phyloP scores from a whole-genome alignment of 2,888 invertebrate genomes.

The Blera fallax region DNA sequence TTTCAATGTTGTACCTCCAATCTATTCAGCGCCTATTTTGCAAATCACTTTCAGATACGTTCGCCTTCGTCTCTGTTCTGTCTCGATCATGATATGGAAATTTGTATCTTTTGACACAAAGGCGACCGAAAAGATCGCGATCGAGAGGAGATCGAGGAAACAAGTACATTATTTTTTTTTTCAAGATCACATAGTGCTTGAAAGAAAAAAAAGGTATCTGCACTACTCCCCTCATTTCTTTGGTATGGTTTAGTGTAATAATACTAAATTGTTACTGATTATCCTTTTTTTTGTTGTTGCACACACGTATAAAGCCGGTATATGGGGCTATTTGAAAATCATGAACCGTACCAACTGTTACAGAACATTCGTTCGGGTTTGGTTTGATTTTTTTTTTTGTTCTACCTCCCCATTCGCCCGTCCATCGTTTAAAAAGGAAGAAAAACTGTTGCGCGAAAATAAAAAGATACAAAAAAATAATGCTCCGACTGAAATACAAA shows the following conservation, averaged over 20 bases:
- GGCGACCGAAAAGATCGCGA: conserved; percentile 67
- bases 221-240: background rate
- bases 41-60: conserved; percentile 68
- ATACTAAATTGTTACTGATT: conserved; percentile 82
- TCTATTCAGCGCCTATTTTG: conserved; percentile 67
- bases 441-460: conserved; percentile 67
- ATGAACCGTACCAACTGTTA: conserved; percentile 68
- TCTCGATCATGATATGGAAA: conserved; percentile 70
- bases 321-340: conserved; percentile 60
- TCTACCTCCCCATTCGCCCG: conserved; percentile 13
- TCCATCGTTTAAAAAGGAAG: conserved; percentile 51
- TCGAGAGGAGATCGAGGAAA: conserved; percentile 17
- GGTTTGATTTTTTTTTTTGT: conserved; percentile 25
- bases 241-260: conserved; percentile 77
- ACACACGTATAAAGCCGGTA: background rate
- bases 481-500: conserved; percentile 35
- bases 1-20: conserved; percentile 50
- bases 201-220: conserved; percentile 17
- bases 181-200: conserved; percentile 59
- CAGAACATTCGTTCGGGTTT: conserved; percentile 60
- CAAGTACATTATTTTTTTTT: conserved; percentile 34
- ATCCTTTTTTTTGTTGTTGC: conserved; percentile 76
- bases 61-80: conserved; percentile 48
- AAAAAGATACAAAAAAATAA: conserved; percentile 46
- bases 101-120: conserved; percentile 72